phyloP scores from a whole-genome alignment of 2,113 vertebrate genomes.

The Thamnophis sirtalis region DNA sequence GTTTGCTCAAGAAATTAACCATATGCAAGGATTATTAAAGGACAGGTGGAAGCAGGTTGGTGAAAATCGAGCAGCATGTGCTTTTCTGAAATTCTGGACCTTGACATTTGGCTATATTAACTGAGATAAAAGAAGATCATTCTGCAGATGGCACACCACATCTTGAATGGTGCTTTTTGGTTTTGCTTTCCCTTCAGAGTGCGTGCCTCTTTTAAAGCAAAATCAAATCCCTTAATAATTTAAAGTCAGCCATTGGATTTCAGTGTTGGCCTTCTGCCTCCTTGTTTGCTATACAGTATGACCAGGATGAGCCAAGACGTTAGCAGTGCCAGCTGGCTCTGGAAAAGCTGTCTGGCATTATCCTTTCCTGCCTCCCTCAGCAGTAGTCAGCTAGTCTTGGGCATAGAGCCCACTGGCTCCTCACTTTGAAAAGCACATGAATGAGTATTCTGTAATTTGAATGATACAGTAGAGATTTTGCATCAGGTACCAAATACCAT shows the following conservation, averaged over 20 bases:
- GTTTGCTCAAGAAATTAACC: not conserved
- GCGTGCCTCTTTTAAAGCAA: not conserved
- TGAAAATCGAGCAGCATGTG: not conserved
- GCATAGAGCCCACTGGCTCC: not conserved
- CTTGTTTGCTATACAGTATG: not conserved
- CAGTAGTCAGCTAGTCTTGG: constrained; percentile 26
- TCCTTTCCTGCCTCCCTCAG: not conserved
- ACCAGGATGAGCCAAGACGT: not conserved
- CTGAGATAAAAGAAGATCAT: not conserved
- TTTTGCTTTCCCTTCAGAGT: constrained; percentile 1
- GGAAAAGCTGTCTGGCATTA: not conserved
- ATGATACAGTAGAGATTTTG: not conserved
- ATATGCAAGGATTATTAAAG: not conserved
- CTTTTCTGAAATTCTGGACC: not conserved
- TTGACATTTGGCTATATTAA: not conserved
- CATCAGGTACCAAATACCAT: not conserved
- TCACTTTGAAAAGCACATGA: not conserved
- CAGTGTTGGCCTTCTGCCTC: not conserved
- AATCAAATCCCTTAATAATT: not conserved
- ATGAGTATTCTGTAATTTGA: constrained; percentile 22
- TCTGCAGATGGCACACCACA: not conserved
- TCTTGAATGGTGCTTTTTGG: not conserved
- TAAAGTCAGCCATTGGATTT: not conserved
- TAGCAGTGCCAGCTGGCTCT: not conserved
- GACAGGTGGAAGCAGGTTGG: not conserved